phyloP scores from a whole-genome alignment of 2,113 vertebrate genomes.

The Proteles cristata region DNA sequence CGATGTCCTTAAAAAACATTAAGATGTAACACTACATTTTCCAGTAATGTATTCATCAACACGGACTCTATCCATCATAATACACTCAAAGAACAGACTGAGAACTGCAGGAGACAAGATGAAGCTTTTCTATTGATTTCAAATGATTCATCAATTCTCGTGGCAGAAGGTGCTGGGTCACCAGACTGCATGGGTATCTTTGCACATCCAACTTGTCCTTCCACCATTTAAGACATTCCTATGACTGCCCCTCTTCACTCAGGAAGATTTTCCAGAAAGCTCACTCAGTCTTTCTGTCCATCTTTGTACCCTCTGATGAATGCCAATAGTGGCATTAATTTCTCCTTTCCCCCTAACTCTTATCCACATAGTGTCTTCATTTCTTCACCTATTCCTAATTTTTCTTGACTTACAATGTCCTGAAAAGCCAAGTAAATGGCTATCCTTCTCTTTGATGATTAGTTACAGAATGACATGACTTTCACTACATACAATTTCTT shows the following conservation, averaged over 20 bases:
- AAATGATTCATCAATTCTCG: neutral
- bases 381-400: neutral
- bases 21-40: neutral
- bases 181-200: fast-evolving
- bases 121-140: neutral
- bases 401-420: neutral
- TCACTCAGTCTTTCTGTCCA: neutral
- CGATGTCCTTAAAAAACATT: neutral
- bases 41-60: neutral
- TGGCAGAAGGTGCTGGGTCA: fast-evolving
- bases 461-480: neutral
- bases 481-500: neutral
- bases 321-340: neutral
- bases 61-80: neutral
- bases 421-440: neutral
- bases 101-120: neutral
- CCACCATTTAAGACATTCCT: fast-evolving
- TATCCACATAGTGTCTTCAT: neutral
- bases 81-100: neutral
- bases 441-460: neutral
- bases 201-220: neutral
- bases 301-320: neutral
- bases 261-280: neutral
- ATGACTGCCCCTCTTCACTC: neutral
- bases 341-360: neutral